phyloP scores from a whole-genome alignment of 2,113 vertebrate species.

The Candoia aspera region DNA sequence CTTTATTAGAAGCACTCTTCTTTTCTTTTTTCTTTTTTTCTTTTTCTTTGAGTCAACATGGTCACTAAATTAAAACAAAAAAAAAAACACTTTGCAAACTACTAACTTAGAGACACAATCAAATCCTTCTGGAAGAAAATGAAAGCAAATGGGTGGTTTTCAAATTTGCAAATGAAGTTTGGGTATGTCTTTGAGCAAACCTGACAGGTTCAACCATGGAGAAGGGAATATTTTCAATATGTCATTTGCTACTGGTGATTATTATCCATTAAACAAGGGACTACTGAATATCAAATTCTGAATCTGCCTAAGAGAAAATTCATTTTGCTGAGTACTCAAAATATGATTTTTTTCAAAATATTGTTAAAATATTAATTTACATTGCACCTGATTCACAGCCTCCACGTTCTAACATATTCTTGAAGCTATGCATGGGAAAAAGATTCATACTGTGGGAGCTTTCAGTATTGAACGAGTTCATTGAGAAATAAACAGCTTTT shows the following conservation, averaged over 20 bases:
- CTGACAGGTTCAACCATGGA: too few species aligned
- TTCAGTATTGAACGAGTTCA: too few species aligned
- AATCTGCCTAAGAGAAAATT: not conserved
- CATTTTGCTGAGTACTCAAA: not conserved
- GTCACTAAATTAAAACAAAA: not conserved
- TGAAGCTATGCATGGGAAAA: too few species aligned
- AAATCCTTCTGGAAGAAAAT: not conserved
- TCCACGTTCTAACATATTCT: too few species aligned
- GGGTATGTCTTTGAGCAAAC: not conserved
- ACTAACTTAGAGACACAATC: not conserved
- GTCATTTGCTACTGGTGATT: not conserved
- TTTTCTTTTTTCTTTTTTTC: too few species aligned
- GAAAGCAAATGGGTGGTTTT: not conserved
- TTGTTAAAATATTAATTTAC: too few species aligned
- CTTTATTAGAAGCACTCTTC: not conserved
- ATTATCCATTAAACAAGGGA: not conserved
- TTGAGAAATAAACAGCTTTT: not conserved
- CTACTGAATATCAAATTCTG: not conserved
- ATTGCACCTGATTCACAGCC: too few species aligned
- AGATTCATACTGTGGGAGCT: too few species aligned
- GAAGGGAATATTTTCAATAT: not conserved
- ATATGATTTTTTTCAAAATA: not conserved
- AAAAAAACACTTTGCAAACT: not conserved
- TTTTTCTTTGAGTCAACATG: too few species aligned
- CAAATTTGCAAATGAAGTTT: not conserved